These are phyloP conservation scores for Anneissia japonica DNA, from an alignment of 35 echinoderm and acorn worm species.

Conservation along the genomic window DNA sequence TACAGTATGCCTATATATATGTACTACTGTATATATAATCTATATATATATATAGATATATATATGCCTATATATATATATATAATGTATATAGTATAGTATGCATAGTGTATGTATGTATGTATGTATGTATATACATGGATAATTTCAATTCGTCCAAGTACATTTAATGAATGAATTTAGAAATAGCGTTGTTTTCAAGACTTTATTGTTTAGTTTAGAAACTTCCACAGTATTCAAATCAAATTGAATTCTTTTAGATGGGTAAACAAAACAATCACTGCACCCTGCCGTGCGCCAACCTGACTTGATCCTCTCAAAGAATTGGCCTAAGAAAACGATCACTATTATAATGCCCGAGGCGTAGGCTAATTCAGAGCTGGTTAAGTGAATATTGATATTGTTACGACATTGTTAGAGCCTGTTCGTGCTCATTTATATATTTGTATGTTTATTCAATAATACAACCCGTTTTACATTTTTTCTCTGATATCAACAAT, in stretches of 20 bases:
- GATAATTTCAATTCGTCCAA: too few relatives aligned
- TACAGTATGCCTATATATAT: too few relatives aligned
- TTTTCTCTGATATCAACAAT: not conserved
- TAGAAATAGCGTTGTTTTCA: too few relatives aligned
- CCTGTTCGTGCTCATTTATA: not conserved
- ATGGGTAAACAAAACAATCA: not conserved
- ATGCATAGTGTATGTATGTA: too few relatives aligned
- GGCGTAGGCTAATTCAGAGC: not conserved
- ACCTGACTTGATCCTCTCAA: not conserved
- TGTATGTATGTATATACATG: too few relatives aligned
- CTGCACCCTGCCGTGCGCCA: not conserved
- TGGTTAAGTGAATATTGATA: conserved; percentile 2
- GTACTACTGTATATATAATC: too few relatives aligned
- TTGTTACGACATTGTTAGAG: not conserved
- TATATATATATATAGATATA: too few relatives aligned
- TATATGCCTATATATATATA: too few relatives aligned
- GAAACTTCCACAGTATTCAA: too few relatives aligned
- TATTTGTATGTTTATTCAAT: not conserved
- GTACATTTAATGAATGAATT: too few relatives aligned
- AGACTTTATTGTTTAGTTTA: too few relatives aligned
- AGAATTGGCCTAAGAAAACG: not conserved
- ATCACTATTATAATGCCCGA: not conserved
- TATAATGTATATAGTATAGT: too few relatives aligned
- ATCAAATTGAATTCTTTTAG: not conserved
- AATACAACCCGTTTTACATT: not conserved